Evolutionary conservation across 2,797 vertebrate genomes (phyloP), one percentile per base, ranked within the genome.

Genomic region (Philypnodon macrostomus): DNA sequence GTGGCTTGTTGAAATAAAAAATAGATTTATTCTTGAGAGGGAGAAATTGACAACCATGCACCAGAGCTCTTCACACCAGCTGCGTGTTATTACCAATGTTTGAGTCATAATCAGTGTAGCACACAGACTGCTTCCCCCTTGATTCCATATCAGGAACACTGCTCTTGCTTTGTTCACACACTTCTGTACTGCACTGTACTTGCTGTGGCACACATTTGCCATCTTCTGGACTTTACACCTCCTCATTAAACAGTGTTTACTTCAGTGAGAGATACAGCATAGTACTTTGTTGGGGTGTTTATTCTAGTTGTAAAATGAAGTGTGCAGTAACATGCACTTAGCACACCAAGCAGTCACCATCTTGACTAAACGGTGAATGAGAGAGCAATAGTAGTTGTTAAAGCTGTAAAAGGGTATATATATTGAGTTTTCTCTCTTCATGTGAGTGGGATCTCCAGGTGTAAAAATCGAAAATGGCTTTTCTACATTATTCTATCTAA

Each of bases 161-260:
- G 44, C 52, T 52, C 58, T 79, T 58, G 69, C 79, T 85, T 82
- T 84, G 82, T 87, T 87, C 81, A 80, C 72, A 79, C 74, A 75
- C 76, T 81, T n/a, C n/a, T 66, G 65, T 75, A 67, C 67, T 36
- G 67, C 64, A 65, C 64, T 75, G 71, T 76, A 75, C 79, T 77
- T 77, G 71, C 71, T 30, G 24, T 30, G 40, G 9, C 14, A 18
- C 26, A 29, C 29, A 29, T 17, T 30, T 17, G 12, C 6, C n/a
- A 30, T 11, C 26, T 44, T 44, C 15, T 30, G 15, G 23, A 41
- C 21, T 10, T 29, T 1, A 11, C 27, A n/a, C 12, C 4, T 30
- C 5, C 14, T 44, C 12, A n/a, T 17, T 44, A 10, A 30, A 30
- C 5, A 17, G 41, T 7, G 26, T 27, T 41, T 41, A 26, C 39